Percentiles rank a stretch among this genome's conserved stretches.
phyloP scores from a whole-genome alignment of 2,888 invertebrate genomes.

The Cheilosia scutellata region DNA sequence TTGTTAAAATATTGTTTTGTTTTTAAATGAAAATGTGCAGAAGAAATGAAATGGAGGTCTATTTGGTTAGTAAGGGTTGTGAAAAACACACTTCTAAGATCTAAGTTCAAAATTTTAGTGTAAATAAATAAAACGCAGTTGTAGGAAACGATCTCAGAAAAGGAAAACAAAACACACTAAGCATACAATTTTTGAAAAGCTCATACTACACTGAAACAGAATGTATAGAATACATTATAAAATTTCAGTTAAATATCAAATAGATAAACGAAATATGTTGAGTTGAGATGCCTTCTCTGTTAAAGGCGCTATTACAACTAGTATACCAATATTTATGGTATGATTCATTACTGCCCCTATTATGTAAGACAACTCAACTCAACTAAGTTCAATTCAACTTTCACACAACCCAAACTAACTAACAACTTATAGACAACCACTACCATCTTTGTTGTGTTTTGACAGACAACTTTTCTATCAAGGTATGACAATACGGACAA shows the following conservation, averaged over 20 bases:
- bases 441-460: too few species aligned
- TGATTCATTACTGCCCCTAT: too few species aligned
- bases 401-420: too few species aligned
- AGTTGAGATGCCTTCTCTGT: too few species aligned
- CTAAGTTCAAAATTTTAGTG: neutral
- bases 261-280: neutral
- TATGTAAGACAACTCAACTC: too few species aligned
- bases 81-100: constrained; percentile 14
- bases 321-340: too few species aligned
- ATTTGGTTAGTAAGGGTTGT: constrained; percentile 52
- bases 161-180: constrained; percentile 56
- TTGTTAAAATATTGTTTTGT: constrained; percentile 18
- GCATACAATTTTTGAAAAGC: constrained; percentile 36
- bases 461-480: too few species aligned
- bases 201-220: constrained; percentile 1
- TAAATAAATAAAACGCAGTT: constrained; percentile 50
- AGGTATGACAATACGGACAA: too few species aligned
- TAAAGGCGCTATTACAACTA: too few species aligned
- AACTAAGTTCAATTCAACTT: too few species aligned
- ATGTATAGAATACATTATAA: neutral
- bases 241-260: neutral
- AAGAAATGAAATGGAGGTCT: constrained; percentile 65
- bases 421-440: too few species aligned
- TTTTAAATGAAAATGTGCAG: constrained; percentile 53
- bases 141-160: constrained; percentile 49